Conservation (phyloP, 2,113 vertebrate species). For the Nyctereutes procyonoides region DNA sequence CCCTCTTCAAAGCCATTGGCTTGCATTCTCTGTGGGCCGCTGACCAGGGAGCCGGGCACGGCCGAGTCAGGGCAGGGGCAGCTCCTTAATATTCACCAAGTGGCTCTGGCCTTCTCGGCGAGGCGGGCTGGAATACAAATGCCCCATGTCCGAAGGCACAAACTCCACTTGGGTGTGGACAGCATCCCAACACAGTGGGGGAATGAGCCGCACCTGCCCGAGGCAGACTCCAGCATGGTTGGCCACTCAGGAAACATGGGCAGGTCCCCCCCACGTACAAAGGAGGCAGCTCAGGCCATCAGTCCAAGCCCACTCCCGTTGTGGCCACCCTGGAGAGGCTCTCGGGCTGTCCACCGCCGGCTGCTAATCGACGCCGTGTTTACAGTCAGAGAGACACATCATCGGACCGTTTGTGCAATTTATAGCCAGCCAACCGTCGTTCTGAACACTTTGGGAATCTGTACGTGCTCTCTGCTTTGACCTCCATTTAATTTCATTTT, state of each 20-base stretch:
- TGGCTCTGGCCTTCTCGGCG: neutral
- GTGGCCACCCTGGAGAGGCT: fast-evolving
- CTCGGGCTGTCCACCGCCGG: fast-evolving
- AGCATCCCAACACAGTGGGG: neutral
- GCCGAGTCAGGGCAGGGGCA: fast-evolving
- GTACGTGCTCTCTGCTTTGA: neutral
- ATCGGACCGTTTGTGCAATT: neutral
- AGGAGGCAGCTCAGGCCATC: neutral
- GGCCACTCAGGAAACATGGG: fast-evolving
- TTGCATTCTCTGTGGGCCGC: fast-evolving
- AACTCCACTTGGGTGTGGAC: neutral
- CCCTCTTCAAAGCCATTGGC: neutral
- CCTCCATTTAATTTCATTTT: fast-evolving
- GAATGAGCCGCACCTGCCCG: fast-evolving
- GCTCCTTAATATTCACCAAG: neutral
- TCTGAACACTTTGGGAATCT: neutral
- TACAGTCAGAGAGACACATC: neutral
- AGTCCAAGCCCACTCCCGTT: fast-evolving
- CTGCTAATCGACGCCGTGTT: neutral
- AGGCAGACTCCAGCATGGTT: fast-evolving
- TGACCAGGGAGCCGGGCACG: neutral
- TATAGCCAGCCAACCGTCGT: too few species aligned
- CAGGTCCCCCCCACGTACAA: neutral
- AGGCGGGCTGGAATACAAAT: neutral
- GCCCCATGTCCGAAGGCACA: neutral